phyloP scores from a whole-genome alignment of 2,113 vertebrate species.

The Callocephalon fimbriatum region DNA sequence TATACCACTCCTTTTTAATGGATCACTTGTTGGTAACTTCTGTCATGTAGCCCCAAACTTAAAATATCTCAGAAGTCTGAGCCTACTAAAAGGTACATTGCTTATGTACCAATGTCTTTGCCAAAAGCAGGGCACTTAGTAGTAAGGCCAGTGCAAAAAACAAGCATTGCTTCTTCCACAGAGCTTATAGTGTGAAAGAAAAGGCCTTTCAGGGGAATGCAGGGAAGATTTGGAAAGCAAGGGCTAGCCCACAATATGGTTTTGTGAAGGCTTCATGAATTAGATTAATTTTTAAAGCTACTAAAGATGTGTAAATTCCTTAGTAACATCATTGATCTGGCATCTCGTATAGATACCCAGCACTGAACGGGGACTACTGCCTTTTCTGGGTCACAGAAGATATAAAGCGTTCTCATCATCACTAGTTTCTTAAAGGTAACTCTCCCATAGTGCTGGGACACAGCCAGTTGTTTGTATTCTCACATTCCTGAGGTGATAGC shows the following conservation, averaged over 20 bases:
- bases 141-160: neutral
- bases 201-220: neutral
- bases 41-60: neutral
- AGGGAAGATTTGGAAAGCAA: neutral
- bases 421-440: neutral
- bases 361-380: neutral
- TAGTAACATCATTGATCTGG: neutral
- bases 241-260: neutral
- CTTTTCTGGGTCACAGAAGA: constrained; percentile 25
- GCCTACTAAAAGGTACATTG: neutral
- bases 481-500: constrained; percentile 27
- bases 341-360: neutral
- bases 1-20: neutral
- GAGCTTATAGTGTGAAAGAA: neutral
- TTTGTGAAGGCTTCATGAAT: neutral
- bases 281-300: neutral
- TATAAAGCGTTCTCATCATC: neutral
- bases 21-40: neutral
- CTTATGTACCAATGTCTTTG: neutral
- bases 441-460: neutral
- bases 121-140: neutral
- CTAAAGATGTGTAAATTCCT: neutral
- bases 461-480: constrained; percentile 27
- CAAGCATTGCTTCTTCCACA: neutral
- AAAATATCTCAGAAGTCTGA: neutral